These are phyloP conservation scores for Diadumene lineata DNA, from an alignment of 92 coral and sea anemone species.

Conservation along the genomic window DNA sequence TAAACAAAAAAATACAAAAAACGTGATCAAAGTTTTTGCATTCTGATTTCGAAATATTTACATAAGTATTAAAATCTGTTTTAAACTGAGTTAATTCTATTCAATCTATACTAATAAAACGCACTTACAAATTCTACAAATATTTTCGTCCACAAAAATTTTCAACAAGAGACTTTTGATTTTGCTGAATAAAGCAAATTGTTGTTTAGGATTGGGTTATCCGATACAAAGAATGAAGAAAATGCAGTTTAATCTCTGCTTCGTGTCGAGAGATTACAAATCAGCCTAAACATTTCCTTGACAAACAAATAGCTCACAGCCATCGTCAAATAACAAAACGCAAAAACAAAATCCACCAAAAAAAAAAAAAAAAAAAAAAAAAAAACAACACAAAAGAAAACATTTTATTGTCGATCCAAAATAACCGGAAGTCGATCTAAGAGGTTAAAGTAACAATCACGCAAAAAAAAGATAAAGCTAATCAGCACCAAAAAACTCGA, in stretches of 20 bases:
- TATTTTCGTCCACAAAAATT: not conserved
- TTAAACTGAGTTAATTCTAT: not conserved
- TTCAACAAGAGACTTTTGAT: not conserved
- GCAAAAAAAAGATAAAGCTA: too few relatives aligned
- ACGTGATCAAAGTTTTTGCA: too few relatives aligned
- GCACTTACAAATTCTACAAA: not conserved
- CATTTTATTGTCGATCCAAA: too few relatives aligned
- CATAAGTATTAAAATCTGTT: too few relatives aligned
- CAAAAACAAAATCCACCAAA: not conserved
- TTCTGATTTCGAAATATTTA: too few relatives aligned
- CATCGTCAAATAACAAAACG: not conserved
- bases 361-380: not conserved
- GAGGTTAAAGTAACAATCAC: too few relatives aligned
- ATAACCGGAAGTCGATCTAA: too few relatives aligned
- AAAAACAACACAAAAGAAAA: not conserved
- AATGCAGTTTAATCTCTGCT: constrained; percentile 15
- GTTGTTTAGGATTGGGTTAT: constrained; percentile 9
- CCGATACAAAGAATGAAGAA: constrained; percentile 22
- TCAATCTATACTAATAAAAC: not conserved
- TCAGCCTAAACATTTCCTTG: not conserved
- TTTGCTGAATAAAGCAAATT: not conserved
- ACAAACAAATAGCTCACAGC: not conserved
- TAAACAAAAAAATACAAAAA: too few relatives aligned
- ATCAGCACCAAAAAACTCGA: too few relatives aligned
- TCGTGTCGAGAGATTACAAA: constrained; percentile 16